A percentile compares a stretch with the other conserved stretches of the same genome.
Evolutionary conservation across 2,888 invertebrate genomes (phyloP).

Genomic region (Myathropa florea): DNA sequence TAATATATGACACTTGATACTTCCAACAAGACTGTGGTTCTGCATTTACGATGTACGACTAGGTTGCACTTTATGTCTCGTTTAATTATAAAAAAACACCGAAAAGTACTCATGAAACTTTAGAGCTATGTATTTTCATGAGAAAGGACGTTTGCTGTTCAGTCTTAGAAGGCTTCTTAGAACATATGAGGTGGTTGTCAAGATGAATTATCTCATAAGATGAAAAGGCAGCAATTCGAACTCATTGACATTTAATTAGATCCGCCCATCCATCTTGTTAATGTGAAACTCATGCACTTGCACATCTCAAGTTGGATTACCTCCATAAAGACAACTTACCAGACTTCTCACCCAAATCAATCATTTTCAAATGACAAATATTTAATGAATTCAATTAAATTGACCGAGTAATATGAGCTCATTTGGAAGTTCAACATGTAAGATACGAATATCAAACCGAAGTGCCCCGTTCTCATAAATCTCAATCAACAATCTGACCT

Average conservation of each 20-base stretch:
- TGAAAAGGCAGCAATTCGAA: background rate
- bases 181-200: background rate
- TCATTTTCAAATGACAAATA: background rate
- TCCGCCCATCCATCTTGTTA: background rate
- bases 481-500: slow-evolving; percentile 19
- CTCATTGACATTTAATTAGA: background rate
- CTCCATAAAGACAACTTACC: background rate
- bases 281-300: background rate
- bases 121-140: too few relatives aligned
- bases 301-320: background rate
- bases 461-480: slow-evolving; percentile 13
- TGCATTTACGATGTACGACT: too few relatives aligned
- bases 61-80: too few relatives aligned
- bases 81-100: too few relatives aligned
- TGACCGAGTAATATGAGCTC: background rate
- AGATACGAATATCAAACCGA: background rate
- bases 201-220: background rate
- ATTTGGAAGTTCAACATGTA: background rate
- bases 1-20: too few relatives aligned
- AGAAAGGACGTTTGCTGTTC: too few relatives aligned
- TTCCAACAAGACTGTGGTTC: too few relatives aligned
- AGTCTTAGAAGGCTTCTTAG: too few relatives aligned
- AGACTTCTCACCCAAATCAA: background rate
- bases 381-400: slow-evolving; percentile 10
- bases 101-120: too few relatives aligned